Percentiles rank a stretch among this genome's conserved stretches.
phyloP scores from a whole-genome alignment of 2,888 invertebrate genomes.

The Microchrysa polita region DNA sequence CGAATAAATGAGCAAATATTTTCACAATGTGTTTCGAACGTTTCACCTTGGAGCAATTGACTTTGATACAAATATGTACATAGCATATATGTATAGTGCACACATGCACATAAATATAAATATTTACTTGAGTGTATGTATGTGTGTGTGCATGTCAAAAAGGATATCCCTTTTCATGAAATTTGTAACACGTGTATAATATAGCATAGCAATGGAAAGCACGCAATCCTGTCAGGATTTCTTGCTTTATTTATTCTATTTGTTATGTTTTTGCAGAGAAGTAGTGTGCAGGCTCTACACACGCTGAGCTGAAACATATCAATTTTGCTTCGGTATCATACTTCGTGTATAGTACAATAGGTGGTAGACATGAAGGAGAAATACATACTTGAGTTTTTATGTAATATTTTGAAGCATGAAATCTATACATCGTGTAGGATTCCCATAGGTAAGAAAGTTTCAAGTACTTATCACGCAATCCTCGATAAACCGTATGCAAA shows the following conservation, averaged over 20 bases:
- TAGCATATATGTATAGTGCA: neutral
- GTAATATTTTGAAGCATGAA: too few species aligned
- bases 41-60: slow-evolving; percentile 11
- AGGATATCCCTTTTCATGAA: neutral
- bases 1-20: slow-evolving; percentile 38
- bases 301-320: neutral
- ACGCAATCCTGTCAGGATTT: slow-evolving; percentile 32
- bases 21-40: slow-evolving; percentile 5
- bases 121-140: neutral
- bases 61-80: neutral
- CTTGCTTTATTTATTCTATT: slow-evolving; percentile 29
- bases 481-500: too few species aligned
- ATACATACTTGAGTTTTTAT: too few species aligned
- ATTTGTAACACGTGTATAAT: slow-evolving; percentile 30
- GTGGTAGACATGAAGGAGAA: too few species aligned
- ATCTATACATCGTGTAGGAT: too few species aligned
- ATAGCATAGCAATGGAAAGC: slow-evolving; percentile 28
- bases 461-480: too few species aligned
- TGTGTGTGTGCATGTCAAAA: neutral
- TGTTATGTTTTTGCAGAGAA: neutral
- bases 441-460: too few species aligned
- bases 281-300: neutral
- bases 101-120: neutral
- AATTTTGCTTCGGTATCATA: neutral
- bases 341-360: too few species aligned